A percentile compares a stretch with the other conserved stretches of the same genome.
These are phyloP conservation scores for Bos indicus DNA, from an alignment of 2,113 vertebrate species.

Conservation along the genomic window DNA sequence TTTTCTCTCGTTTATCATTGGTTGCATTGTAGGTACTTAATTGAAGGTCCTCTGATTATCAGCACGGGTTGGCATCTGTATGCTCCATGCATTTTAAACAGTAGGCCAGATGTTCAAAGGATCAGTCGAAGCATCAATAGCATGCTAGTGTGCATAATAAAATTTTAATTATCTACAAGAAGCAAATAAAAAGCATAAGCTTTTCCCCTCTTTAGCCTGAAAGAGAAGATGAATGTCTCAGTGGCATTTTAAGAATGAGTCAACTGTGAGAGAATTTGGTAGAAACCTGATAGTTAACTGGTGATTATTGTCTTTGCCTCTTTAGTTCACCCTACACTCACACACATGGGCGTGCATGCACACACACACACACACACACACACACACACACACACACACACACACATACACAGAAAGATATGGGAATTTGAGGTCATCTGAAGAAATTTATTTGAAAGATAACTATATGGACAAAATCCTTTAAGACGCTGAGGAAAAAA, in stretches of 20 bases:
- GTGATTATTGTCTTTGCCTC: conserved; percentile 39
- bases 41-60: conserved; percentile 75
- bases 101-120: conserved; percentile 74
- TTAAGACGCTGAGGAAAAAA: not conserved
- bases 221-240: conserved; percentile 50
- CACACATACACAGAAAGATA: not conserved
- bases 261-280: not conserved
- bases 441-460: not conserved
- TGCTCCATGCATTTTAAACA: conserved; percentile 71
- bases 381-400: not conserved
- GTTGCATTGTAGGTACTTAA: conserved; percentile 71
- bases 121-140: conserved; percentile 55
- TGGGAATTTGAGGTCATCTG: not conserved
- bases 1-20: conserved; percentile 66
- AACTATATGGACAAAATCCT: not conserved
- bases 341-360: not conserved
- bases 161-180: conserved; percentile 62
- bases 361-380: not conserved
- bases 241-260: conserved; percentile 28
- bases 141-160: conserved; percentile 68
- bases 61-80: conserved; percentile 52
- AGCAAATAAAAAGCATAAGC: conserved; percentile 63
- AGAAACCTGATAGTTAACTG: conserved; percentile 22
- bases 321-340: not conserved
- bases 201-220: conserved; percentile 42